A percentile compares a stretch with the other conserved stretches of the same genome.
phyloP scores from a whole-genome alignment of 1,140 invertebrate species.

The Drosophila prosaltans region DNA sequence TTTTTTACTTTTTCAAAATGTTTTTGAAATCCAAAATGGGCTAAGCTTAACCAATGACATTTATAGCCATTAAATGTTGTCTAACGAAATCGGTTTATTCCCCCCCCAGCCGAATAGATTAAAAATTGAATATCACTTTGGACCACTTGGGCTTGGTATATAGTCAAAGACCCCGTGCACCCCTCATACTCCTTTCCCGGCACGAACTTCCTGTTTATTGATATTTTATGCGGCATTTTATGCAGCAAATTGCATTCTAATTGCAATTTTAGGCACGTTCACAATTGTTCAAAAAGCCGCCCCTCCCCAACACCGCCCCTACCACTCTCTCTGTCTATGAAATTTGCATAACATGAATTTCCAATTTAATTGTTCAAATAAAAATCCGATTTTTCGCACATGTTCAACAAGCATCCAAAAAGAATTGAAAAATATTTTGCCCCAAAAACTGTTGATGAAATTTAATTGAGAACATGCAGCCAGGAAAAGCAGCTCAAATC shows the following conservation, averaged over 20 bases:
- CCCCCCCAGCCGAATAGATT: background rate
- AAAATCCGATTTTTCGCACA: constrained; percentile 42
- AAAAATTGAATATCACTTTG: constrained; percentile 4
- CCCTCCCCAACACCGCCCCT: too few species aligned
- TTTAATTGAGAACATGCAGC: constrained; percentile 37
- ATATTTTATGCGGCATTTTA: constrained; percentile 69
- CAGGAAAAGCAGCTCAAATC: background rate
- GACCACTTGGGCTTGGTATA: constrained; percentile 1
- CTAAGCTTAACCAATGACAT: background rate
- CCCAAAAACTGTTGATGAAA: constrained; percentile 4
- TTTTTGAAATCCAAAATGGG: background rate
- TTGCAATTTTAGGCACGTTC: constrained; percentile 76
- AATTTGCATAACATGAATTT: constrained; percentile 72
- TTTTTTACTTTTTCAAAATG: too few species aligned
- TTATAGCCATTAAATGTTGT: constrained; percentile 44
- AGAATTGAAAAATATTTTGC: constrained; percentile 42
- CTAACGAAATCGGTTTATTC: constrained; percentile 31
- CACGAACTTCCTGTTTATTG: constrained; percentile 55
- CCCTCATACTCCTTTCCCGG: background rate
- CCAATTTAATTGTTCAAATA: constrained; percentile 60
- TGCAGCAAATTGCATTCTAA: constrained; percentile 56
- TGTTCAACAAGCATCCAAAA: constrained; percentile 30
- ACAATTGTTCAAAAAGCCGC: constrained; percentile 24
- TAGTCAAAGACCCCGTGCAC: background rate
- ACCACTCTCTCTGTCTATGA: background rate